Evolutionary conservation across 1,140 invertebrate species (phyloP), one percentile per base, ranked within the genome.

Genomic region (Manduca sexta): DNA sequence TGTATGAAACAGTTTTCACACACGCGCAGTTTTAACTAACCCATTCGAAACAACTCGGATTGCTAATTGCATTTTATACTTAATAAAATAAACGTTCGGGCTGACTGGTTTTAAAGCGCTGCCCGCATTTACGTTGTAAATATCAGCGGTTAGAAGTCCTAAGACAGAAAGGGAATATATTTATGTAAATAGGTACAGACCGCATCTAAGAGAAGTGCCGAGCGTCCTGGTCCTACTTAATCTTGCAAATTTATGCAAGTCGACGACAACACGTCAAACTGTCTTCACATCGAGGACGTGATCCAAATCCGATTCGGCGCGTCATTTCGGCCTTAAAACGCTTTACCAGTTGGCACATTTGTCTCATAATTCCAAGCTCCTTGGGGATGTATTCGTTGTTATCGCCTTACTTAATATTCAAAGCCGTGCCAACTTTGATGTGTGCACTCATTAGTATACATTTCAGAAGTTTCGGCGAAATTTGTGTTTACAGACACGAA

Each of bases 201-300:
- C 62, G 54, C 61, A 57, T 56, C 52, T 60, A 64, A 44, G 56
- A 60, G 37, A 62, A 58, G 45, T 40, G 14, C 12, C 45, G 12
- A 34, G 16, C 10, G 12, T 17, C 30, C 43, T 4, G 63, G 52
- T 45, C 41, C 69, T 67, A 65, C 59, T 77, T 80, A 79, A 74
- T 77, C 70, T 76, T 79, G 76, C 74, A 83, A 83, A 83, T 78
- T 78, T 81, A 81, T 80, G 77, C 76, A 75, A 81, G 69, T 70
- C 69, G 66, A 64, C 63, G 64, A 74, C 74, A 73, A 69, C 72
- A 74, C 71, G 73, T 78, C 76, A 80, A 73, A 76, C 73, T 69
- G 74, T 76, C 77, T 79, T 77, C 73, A 60, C 60, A 60, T 54
- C 46, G 61, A 72, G 62, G 60, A 81, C 74, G 77, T 80, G 79